Percentiles rank a stretch among this genome's conserved stretches.
These are phyloP conservation scores for Gallinago jamesoni DNA, from an alignment of 2,113 vertebrate genomes.

Conservation along the genomic window DNA sequence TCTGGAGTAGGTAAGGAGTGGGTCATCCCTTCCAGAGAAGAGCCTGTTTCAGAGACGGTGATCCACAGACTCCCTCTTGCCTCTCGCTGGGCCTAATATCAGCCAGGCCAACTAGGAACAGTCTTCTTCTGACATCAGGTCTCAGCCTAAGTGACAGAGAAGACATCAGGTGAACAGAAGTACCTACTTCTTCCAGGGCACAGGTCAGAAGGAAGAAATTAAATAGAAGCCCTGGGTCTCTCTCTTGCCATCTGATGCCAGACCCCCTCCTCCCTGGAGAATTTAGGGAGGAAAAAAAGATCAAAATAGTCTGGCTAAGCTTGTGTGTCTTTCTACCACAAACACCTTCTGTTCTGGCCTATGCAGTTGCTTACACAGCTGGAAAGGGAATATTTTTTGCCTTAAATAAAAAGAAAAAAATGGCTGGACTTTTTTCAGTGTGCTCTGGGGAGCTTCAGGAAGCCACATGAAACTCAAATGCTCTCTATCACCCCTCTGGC, in stretches of 20 bases:
- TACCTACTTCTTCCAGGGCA: background rate
- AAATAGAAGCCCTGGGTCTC: background rate
- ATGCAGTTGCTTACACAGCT: constrained; percentile 54
- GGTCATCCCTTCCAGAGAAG: background rate
- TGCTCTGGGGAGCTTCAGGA: constrained; percentile 23
- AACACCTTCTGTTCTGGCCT: constrained; percentile 63
- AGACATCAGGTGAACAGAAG: background rate
- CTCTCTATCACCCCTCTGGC: constrained; percentile 14
- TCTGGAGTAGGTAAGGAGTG: background rate
- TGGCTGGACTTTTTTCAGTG: background rate
- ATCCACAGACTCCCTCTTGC: background rate
- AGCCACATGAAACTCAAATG: constrained; percentile 45
- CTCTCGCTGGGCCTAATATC: background rate
- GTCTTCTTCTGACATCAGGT: background rate
- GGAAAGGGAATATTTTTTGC: constrained; percentile 18
- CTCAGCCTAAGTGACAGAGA: background rate
- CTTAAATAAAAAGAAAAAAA: constrained; percentile 2
- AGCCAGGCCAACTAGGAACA: background rate
- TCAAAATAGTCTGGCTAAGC: background rate
- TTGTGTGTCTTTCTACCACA: background rate
- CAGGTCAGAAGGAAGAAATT: background rate
- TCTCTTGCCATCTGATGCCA: background rate
- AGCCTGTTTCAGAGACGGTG: background rate
- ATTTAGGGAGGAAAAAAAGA: background rate
- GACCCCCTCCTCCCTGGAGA: background rate